Evolutionary conservation across 2,113 vertebrate species (phyloP), one percentile per base, ranked within the genome.

Genomic region (Motacilla tschutschensis): DNA sequence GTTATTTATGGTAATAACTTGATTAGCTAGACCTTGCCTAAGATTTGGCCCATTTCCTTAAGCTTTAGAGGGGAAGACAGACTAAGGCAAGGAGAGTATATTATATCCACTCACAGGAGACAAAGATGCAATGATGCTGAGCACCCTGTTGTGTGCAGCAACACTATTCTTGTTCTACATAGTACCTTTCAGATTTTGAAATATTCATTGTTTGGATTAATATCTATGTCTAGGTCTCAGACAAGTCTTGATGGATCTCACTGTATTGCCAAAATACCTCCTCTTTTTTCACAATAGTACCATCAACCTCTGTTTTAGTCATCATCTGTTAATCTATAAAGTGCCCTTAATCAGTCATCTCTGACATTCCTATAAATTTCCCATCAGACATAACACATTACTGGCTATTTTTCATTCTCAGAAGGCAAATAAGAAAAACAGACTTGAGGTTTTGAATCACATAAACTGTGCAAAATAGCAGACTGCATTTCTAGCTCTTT

Each of bases 351-450:
- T 88, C 80, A 55, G 55, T 90, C 83, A 88, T 73, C 67, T 81
- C 67, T 88, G 90, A 91, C 72, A 73, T 86, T 73, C 80, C 74
- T 75, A 85, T 83, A 87, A 74, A 75, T 92, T 92, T 83, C 80
- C 71, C 55, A 88, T 63, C 55, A 91, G 55, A 70, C 47, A 21
- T 86, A 93, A 73, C 67, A 88, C 22, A 48, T 89, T 84, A 59
- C 59, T 12, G 43, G 51, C 46, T 67, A 79, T 83, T 86, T 92
- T 88, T 91, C 63, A 89, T 83, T 91, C 63, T 91, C 74, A 78
- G 41, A 28, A 91, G 65, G 54, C n/a, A 83, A 94, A 83, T 81
- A 89, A 57, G 77, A 67, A 92, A 93, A 83, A 72, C 63, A 88
- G 48, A 70, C 29, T 31, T 51, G 55, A 88, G 40, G 40, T 79